These are phyloP conservation scores for Microtus montanus DNA, from an alignment of 2,113 vertebrate genomes.

Conservation along the genomic window DNA sequence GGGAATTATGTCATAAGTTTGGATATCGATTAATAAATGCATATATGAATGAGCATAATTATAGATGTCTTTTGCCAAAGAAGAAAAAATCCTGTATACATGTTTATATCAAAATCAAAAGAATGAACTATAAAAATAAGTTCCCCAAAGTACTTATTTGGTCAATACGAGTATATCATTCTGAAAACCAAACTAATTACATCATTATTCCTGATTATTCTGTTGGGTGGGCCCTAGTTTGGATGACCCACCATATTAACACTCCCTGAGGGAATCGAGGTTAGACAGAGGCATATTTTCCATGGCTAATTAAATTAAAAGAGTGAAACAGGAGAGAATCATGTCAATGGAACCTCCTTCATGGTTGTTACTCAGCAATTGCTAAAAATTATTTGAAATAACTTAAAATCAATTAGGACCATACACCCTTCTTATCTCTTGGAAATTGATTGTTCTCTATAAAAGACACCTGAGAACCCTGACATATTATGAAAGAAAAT, in stretches of 20 bases:
- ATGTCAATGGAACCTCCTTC: conserved; percentile 66
- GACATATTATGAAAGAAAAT: conserved; percentile 63
- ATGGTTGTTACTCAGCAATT: conserved; percentile 72
- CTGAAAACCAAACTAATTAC: conserved; percentile 51
- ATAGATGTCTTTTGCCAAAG: background rate
- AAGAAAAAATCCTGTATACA: background rate
- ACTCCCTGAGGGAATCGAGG: conserved; percentile 75
- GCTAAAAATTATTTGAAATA: conserved; percentile 73
- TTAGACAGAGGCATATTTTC: conserved; percentile 75
- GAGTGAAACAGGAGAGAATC: conserved; percentile 72
- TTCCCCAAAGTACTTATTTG: background rate
- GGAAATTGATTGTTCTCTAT: conserved; percentile 53
- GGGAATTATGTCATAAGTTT: conserved; percentile 4
- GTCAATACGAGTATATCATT: conserved; percentile 22
- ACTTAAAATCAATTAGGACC: conserved; percentile 70
- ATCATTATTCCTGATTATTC: conserved; percentile 50
- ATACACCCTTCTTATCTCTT: conserved; percentile 57
- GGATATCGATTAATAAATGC: background rate
- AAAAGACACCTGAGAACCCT: conserved; percentile 41
- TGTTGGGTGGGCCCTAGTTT: conserved; percentile 55
- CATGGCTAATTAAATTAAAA: conserved; percentile 76
- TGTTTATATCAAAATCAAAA: background rate
- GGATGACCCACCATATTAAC: conserved; percentile 71
- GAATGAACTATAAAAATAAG: background rate
- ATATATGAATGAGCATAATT: conserved; percentile 14